Conservation (phyloP, 2,113 vertebrate species). For the Fregata magnificens region DNA sequence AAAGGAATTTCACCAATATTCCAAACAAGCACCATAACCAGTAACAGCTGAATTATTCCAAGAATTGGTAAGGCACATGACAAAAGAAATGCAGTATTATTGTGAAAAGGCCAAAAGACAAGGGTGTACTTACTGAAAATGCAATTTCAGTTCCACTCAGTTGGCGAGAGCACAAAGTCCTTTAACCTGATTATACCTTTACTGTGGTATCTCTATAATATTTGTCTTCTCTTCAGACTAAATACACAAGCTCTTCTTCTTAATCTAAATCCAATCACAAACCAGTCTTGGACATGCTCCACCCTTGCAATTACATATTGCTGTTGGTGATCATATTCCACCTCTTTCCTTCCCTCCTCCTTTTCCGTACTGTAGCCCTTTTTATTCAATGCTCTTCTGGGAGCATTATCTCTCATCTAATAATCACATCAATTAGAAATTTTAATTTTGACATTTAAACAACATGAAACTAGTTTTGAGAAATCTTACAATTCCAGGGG, state of each 20-base stretch:
- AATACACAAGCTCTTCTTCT: constrained; percentile 4
- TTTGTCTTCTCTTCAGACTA: not conserved
- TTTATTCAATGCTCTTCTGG: not conserved
- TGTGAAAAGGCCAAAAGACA: not conserved
- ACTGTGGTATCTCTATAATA: not conserved
- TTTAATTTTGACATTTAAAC: constrained; percentile 36
- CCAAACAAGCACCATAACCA: not conserved
- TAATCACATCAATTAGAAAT: constrained; percentile 27
- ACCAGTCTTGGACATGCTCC: constrained; percentile 20
- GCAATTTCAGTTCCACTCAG: not conserved
- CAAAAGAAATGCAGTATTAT: not conserved
- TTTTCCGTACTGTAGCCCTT: not conserved
- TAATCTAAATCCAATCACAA: constrained; percentile 46
- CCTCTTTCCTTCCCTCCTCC: not conserved
- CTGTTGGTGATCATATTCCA: not conserved
- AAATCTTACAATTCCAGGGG: constrained; percentile 9
- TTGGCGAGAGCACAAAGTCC: not conserved
- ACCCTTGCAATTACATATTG: constrained; percentile 30
- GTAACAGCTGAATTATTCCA: not conserved
- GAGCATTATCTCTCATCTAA: constrained; percentile 19
- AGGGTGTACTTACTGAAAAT: constrained; percentile 39
- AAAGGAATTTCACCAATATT: not conserved
- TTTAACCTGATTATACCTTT: not conserved
- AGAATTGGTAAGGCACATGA: not conserved
- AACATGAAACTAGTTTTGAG: constrained; percentile 41